These are phyloP conservation scores for Idaea biselata DNA, from an alignment of 2,888 invertebrate species.

Conservation along the genomic window DNA sequence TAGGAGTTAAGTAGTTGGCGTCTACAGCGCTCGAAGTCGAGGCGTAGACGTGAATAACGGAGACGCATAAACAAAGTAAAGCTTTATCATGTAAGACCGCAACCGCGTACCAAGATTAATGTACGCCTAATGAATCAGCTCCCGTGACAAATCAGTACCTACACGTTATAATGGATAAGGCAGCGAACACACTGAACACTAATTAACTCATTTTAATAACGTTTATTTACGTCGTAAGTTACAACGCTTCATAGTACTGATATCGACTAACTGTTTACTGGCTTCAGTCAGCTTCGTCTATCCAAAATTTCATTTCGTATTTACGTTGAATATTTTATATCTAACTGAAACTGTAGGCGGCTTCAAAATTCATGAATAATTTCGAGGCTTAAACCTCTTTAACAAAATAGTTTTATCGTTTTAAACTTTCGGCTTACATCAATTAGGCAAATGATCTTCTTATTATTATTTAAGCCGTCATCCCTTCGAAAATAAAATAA, in stretches of 20 bases:
- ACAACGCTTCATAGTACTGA: neutral
- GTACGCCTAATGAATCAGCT: conserved; percentile 70
- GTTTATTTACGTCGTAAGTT: neutral
- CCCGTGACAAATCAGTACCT: conserved; percentile 67
- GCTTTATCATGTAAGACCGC: conserved; percentile 47
- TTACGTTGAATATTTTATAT: neutral
- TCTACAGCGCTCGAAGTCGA: neutral
- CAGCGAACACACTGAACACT: conserved; percentile 1
- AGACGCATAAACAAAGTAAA: conserved; percentile 49
- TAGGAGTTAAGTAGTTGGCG: neutral
- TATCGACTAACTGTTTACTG: neutral
- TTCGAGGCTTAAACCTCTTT: neutral
- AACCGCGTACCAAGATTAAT: conserved; percentile 63
- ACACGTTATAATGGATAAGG: conserved; percentile 8
- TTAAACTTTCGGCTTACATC: neutral
- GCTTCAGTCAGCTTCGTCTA: neutral
- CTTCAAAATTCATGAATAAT: neutral
- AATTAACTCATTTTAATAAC: conserved; percentile 1
- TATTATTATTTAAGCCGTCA: neutral
- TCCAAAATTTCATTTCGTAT: neutral
- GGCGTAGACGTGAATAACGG: conserved; percentile 14
- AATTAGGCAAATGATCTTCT: neutral
- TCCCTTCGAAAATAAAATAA: neutral
- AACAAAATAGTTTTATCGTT: neutral
- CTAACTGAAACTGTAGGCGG: neutral